Percentiles rank a stretch among this genome's conserved stretches.
Conservation (phyloP, 2,888 invertebrate genomes). For the Cheilosia scutellata region DNA sequence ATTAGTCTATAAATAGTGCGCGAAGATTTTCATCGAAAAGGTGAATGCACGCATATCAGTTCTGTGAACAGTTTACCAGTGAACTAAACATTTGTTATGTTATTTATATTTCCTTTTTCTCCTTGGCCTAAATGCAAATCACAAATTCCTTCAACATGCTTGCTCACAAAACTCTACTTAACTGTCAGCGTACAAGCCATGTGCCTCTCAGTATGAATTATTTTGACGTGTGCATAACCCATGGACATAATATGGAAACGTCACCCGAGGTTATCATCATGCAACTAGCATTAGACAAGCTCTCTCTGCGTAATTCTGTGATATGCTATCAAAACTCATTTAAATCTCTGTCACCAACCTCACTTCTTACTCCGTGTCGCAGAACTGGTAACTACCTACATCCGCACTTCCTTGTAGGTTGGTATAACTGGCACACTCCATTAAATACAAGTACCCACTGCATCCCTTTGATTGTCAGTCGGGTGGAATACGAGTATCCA, state of each 20-base stretch:
- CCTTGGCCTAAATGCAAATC: not conserved
- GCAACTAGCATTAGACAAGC: not conserved
- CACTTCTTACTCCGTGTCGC: constrained; percentile 30
- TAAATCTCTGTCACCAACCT: constrained; percentile 60
- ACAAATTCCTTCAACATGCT: not conserved
- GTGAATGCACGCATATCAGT: too few species aligned
- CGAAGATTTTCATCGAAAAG: too few species aligned
- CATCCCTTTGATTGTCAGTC: constrained; percentile 51
- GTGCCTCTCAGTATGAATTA: not conserved
- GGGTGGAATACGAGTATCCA: constrained; percentile 57
- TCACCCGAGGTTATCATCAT: constrained; percentile 36
- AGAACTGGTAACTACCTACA: constrained; percentile 21
- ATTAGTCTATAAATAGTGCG: too few species aligned
- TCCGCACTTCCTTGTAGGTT: constrained; percentile 53
- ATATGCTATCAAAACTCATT: constrained; percentile 54
- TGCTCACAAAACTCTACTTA: not conserved
- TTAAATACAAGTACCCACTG: constrained; percentile 33
- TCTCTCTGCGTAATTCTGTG: constrained; percentile 27
- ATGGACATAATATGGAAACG: constrained; percentile 11
- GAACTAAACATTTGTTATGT: too few species aligned
- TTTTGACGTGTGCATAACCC: constrained; percentile 10
- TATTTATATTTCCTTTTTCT: too few species aligned
- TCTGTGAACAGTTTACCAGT: not conserved
- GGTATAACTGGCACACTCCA: constrained; percentile 13
- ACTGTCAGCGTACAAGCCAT: not conserved